Evolutionary conservation across 2,888 invertebrate species (phyloP), one percentile per base, ranked within the genome.

Genomic region (Coremacera marginata): DNA sequence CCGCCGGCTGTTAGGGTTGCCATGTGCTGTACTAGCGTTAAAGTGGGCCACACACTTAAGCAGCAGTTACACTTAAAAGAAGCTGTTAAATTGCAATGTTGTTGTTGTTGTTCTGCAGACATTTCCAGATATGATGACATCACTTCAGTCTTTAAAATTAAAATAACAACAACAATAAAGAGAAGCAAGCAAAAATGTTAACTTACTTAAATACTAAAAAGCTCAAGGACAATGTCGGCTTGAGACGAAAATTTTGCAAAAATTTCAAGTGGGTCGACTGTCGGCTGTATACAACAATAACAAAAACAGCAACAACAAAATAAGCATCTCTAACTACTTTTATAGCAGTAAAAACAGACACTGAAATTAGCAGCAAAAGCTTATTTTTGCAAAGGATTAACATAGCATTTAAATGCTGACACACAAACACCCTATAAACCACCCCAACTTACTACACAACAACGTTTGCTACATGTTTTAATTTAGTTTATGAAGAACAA

Each of bases 221-320:
- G 11, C 67, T 67, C 76, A 76, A 76, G 76, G 76, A 76, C 76
- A 76, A 63, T 14, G 25, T 34, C 14, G 44, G 44, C 44, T 44
- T 44, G 11, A 44, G 71, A 55, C 19, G 11, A 44, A 70, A 70
- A 71, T 57, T 27, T 57, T 34, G 71, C 57, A 57, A 60, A 55
- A 65, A 57, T 71, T 57, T 22, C 9, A n/a, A 55, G 31, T 5
- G 34, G 71, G 49, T 37, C 60, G 44, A 67, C 4, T 37, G 67
- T 22, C 44, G 37, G 19, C 34, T 37, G 22, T 22, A 44, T 37
- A 37, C 49, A 70, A 51, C 70, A 19, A 51, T 25, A 62, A 31
- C 31, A 51, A 51, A 27, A 51, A 65, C 52, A 25, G 37, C 44
- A 68, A 25, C 49, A 68, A 49, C 25, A 68, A 68, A 8, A 27